Conservation (phyloP, 2,888 invertebrate species). For the Ichneumoninae sp. region DNA sequence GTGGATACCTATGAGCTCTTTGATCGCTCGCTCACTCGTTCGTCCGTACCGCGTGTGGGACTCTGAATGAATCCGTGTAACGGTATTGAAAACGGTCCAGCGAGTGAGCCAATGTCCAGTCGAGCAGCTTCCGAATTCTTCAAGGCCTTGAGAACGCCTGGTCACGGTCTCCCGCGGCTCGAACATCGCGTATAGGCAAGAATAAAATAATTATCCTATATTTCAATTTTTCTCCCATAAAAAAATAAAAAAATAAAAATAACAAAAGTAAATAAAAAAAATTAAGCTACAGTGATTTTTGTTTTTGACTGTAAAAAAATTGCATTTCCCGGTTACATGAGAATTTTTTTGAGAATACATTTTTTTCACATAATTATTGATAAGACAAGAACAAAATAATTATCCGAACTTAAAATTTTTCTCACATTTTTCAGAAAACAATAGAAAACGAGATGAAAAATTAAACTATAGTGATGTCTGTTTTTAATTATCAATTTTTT, state of each 20-base stretch:
- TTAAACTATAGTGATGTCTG: neutral
- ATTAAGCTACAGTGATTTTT: neutral
- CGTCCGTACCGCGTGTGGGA: constrained; percentile 60
- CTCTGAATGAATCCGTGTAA: constrained; percentile 73
- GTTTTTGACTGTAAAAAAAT: neutral
- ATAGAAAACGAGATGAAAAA: constrained; percentile 2
- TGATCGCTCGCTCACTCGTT: constrained; percentile 51
- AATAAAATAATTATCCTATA: neutral
- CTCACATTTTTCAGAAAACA: neutral
- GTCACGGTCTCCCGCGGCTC: constrained; percentile 28
- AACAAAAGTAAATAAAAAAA: neutral
- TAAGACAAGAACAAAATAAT: neutral
- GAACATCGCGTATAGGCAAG: neutral
- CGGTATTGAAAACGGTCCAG: constrained; percentile 75
- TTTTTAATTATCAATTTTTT: neutral
- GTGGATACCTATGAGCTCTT: constrained; percentile 39
- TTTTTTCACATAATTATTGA: constrained; percentile 42
- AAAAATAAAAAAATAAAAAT: neutral
- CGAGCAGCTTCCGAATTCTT: constrained; percentile 70
- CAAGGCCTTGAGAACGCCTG: constrained; percentile 51
- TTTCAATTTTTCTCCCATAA: neutral
- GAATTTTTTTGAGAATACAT: neutral
- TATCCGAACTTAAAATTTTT: neutral
- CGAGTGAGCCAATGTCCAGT: constrained; percentile 67
- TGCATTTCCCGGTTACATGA: neutral